Evolutionary conservation across 2,888 invertebrate genomes (phyloP).

Genomic region (Punctoribates punctum): DNA sequence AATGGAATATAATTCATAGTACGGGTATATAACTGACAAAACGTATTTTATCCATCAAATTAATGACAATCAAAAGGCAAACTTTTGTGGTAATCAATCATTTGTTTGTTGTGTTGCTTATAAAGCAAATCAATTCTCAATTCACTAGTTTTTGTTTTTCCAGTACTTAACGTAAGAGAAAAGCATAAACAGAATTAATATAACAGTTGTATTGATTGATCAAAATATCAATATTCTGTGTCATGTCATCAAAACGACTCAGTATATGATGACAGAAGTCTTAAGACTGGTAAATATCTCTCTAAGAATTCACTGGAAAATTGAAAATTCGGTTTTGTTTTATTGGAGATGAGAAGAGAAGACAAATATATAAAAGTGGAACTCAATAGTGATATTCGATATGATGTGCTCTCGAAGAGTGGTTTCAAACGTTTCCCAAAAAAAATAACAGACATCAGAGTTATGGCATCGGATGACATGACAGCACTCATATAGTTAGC

Average conservation of each 20-base stretch:
- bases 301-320: too few species aligned
- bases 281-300: too few species aligned
- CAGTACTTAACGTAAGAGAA: background rate
- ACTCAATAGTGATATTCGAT: background rate
- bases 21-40: background rate
- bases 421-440: too few species aligned
- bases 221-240: background rate
- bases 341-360: background rate
- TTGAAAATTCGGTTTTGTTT: too few species aligned
- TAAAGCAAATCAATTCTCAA: background rate
- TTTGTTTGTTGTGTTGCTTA: background rate
- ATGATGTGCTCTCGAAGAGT: too few species aligned
- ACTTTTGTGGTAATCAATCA: background rate
- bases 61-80: background rate
- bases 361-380: background rate
- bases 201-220: background rate
- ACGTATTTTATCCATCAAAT: background rate
- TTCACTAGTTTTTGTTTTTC: background rate
- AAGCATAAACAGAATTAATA: background rate
- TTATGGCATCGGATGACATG: background rate
- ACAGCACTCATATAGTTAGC: background rate
- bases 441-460: background rate
- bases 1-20: too few species aligned
- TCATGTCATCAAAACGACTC: background rate
- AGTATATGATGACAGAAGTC: too few species aligned